phyloP scores from a whole-genome alignment of 2,888 invertebrate genomes.

The Rhagonycha fulva region DNA sequence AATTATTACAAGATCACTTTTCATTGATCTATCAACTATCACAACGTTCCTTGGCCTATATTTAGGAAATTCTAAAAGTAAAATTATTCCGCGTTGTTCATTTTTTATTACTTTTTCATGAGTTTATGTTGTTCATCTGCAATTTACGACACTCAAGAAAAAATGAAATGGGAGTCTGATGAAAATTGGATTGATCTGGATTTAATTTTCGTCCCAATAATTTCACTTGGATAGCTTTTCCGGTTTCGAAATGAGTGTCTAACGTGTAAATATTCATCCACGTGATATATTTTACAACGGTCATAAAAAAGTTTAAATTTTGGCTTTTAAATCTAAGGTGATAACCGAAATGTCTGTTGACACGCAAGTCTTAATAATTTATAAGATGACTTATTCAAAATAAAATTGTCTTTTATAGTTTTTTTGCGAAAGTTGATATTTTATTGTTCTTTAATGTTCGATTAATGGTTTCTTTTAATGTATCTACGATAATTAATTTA shows the following conservation, averaged over 20 bases:
- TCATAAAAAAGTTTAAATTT: not conserved
- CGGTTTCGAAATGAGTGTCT: not conserved
- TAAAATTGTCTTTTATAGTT: not conserved
- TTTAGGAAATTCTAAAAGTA: not conserved
- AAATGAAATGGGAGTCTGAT: not conserved
- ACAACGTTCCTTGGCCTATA: not conserved
- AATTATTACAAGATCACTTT: not conserved
- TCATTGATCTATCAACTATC: not conserved
- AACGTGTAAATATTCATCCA: not conserved
- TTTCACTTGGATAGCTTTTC: not conserved
- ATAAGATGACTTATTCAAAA: not conserved
- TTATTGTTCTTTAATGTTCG: not conserved
- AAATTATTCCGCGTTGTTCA: not conserved
- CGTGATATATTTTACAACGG: not conserved
- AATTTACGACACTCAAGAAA: not conserved
- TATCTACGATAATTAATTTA: not conserved
- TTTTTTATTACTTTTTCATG: not conserved
- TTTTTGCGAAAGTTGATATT: not conserved
- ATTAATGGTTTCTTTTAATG: not conserved
- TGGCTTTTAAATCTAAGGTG: not conserved
- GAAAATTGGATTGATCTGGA: not conserved
- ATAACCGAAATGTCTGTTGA: not conserved
- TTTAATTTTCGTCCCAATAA: not conserved
- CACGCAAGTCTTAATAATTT: not conserved
- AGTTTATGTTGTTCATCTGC: not conserved